phyloP scores from a whole-genome alignment of 2,797 vertebrate species.

The Streptopelia turtur region DNA sequence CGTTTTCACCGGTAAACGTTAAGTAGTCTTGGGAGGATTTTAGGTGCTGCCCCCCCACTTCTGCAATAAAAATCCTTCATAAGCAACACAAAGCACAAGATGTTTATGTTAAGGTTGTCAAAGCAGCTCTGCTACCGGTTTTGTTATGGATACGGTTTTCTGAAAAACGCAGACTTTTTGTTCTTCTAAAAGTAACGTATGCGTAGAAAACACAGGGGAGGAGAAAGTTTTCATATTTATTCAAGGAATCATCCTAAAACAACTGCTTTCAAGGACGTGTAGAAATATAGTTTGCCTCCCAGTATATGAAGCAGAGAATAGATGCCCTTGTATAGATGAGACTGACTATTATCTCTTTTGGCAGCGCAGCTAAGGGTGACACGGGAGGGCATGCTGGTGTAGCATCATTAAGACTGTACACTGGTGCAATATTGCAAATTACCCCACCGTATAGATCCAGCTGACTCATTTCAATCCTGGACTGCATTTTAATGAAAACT shows the following conservation, averaged over 20 bases:
- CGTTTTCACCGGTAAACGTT: slow-evolving; percentile 57
- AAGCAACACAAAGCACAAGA: not conserved
- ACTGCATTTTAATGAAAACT: not conserved
- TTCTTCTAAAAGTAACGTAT: not conserved
- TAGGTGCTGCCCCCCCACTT: not conserved
- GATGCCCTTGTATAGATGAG: not conserved
- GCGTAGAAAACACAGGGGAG: not conserved
- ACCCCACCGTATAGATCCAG: not conserved
- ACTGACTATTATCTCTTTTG: not conserved
- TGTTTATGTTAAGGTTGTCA: not conserved
- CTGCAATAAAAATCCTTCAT: slow-evolving; percentile 11
- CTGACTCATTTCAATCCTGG: not conserved
- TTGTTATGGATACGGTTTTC: not conserved
- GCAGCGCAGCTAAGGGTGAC: not conserved
- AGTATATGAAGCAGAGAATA: not conserved
- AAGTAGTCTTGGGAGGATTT: slow-evolving; percentile 65
- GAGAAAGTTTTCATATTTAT: not conserved
- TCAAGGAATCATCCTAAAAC: not conserved
- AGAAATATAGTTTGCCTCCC: not conserved
- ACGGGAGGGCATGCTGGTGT: not conserved
- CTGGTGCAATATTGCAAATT: not conserved
- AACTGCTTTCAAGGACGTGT: not conserved
- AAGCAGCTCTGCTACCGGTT: not conserved
- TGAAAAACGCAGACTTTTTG: not conserved
- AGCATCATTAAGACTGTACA: not conserved